Conservation (phyloP, 2,113 vertebrate species). For the Zosterops pallidus region DNA sequence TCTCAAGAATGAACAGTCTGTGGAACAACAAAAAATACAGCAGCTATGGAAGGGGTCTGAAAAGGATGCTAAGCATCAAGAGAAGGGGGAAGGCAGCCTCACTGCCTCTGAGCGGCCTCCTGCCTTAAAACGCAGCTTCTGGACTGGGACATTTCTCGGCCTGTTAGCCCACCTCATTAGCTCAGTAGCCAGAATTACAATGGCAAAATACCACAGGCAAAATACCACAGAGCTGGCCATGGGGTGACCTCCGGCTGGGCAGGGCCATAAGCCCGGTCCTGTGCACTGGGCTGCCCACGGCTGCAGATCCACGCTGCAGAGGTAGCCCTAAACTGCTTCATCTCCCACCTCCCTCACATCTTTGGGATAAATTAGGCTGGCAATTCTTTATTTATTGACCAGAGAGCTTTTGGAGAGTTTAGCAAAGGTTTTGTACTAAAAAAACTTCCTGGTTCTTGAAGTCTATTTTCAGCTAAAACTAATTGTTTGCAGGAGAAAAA, state of each 20-base stretch:
- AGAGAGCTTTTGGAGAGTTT: background rate
- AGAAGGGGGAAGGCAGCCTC: background rate
- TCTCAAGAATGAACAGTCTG: background rate
- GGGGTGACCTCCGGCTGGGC: rapidly evolving
- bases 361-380: too few species aligned
- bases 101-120: background rate
- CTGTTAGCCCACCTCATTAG: background rate
- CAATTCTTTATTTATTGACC: background rate
- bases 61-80: background rate
- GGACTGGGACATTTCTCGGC: background rate
- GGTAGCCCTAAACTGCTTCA: background rate
- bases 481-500: background rate
- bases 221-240: background rate
- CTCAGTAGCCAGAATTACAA: rapidly evolving
- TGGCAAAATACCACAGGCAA: background rate
- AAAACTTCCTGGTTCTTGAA: background rate
- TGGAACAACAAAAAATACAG: background rate
- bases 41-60: background rate
- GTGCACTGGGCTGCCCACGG: rapidly evolving
- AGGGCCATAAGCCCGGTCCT: rapidly evolving
- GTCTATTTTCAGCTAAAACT: background rate
- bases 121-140: background rate
- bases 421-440: background rate
- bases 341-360: rapidly evolving
- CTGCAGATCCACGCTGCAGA: rapidly evolving